Evolutionary conservation across 2,113 vertebrate species (phyloP).

Genomic region (Halcyon malimbica): DNA sequence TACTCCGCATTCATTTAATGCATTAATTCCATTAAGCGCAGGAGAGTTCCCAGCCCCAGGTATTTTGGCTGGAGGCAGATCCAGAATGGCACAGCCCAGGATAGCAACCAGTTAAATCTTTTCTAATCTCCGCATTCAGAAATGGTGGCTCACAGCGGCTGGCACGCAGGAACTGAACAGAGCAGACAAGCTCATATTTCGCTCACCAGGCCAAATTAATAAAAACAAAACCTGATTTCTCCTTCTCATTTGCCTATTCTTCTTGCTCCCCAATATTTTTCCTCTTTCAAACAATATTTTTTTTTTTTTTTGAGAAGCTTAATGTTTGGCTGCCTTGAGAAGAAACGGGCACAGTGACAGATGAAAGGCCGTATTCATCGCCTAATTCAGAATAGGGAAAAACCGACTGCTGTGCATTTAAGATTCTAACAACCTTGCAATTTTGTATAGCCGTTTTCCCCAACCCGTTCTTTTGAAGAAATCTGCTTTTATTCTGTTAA

Average conservation of each 20-base stretch:
- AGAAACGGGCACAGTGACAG: constrained; percentile 77
- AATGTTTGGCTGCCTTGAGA: constrained; percentile 80
- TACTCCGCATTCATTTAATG: not conserved
- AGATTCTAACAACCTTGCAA: constrained; percentile 85
- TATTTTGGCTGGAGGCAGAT: not conserved
- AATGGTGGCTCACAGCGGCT: constrained; percentile 5
- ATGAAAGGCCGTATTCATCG: constrained; percentile 79
- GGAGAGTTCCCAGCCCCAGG: not conserved
- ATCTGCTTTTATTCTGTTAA: constrained; percentile 85
- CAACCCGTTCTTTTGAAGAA: constrained; percentile 81
- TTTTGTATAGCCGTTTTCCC: constrained; percentile 76
- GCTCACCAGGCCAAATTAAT: constrained; percentile 75
- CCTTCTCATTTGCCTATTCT: constrained; percentile 61
- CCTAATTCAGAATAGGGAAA: constrained; percentile 78
- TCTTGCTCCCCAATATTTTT: constrained; percentile 77
- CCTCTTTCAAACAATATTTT: constrained; percentile 68
- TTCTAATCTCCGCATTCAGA: constrained; percentile 62
- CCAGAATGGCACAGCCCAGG: not conserved
- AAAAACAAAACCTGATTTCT: constrained; percentile 77
- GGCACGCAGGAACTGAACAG: not conserved
- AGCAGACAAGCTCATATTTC: constrained; percentile 62
- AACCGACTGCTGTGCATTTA: constrained; percentile 82
- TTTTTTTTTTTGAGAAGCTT: constrained; percentile 72
- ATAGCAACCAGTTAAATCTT: constrained; percentile 28
- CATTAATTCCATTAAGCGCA: not conserved